A percentile compares a stretch with the other conserved stretches of the same genome.
Conservation (phyloP, 2,797 vertebrate species). For the Danio tinwini region DNA sequence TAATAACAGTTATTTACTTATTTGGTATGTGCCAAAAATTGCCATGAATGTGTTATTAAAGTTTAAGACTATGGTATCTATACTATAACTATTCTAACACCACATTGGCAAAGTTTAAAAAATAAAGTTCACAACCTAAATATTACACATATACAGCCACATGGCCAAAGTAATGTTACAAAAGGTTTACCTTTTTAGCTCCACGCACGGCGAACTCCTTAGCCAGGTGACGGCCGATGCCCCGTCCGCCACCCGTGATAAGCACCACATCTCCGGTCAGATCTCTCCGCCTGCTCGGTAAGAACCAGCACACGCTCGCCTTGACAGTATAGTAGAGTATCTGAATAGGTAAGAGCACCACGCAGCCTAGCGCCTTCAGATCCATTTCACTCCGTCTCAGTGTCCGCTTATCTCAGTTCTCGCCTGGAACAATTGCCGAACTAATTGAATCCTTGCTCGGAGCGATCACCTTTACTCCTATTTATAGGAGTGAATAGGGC, state of each 20-base stretch:
- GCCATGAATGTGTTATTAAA: too few relatives aligned
- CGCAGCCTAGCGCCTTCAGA: constrained; percentile 82
- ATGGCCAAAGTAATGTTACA: neutral
- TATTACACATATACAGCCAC: neutral
- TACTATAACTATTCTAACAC: neutral
- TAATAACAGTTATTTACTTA: too few relatives aligned
- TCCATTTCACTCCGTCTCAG: constrained; percentile 75
- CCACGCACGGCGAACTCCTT: constrained; percentile 90
- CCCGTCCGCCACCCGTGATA: constrained; percentile 94
- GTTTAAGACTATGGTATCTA: neutral
- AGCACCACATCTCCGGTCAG: constrained; percentile 88
- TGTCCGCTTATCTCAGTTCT: constrained; percentile 32
- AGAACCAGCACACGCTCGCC: constrained; percentile 77
- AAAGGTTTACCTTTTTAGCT: constrained; percentile 86
- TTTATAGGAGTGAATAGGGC: constrained; percentile 10
- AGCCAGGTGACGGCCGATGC: constrained; percentile 95
- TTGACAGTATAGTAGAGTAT: constrained; percentile 81
- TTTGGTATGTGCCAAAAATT: too few relatives aligned
- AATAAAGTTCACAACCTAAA: neutral
- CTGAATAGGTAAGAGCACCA: constrained; percentile 87
- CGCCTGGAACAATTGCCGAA: constrained; percentile 25
- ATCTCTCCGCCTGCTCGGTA: constrained; percentile 84
- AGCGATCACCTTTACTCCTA: constrained; percentile 44
- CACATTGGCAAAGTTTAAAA: neutral
- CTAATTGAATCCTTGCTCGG: constrained; percentile 42